A percentile compares a stretch with the other conserved stretches of the same genome.
Conservation (phyloP, 2,113 vertebrate genomes). For the Tyrannus savana region DNA sequence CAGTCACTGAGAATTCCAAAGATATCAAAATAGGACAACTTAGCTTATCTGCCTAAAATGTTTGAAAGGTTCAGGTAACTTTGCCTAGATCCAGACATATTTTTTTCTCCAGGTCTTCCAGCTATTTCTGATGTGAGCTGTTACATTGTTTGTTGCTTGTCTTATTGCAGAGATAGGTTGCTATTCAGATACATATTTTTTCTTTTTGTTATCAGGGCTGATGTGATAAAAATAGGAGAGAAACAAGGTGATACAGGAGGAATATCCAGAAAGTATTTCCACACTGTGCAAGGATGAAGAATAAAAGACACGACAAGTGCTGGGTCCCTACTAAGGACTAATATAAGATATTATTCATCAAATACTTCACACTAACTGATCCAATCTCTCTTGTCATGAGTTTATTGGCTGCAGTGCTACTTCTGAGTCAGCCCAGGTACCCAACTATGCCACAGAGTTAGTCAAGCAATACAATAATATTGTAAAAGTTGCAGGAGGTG, state of each 20-base stretch:
- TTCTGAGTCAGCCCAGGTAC: background rate
- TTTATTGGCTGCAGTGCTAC: background rate
- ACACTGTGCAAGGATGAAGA: background rate
- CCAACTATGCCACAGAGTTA: background rate
- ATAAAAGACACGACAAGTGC: background rate
- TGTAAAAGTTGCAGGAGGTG: slow-evolving; percentile 33
- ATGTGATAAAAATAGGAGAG: background rate
- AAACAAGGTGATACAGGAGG: background rate
- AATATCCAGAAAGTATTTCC: background rate
- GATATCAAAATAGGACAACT: background rate
- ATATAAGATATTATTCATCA: background rate
- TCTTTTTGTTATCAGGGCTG: background rate
- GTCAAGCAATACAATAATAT: background rate
- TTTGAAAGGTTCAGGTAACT: background rate
- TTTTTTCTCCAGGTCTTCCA: background rate
- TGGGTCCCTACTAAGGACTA: background rate
- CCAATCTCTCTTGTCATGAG: background rate
- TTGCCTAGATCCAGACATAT: background rate
- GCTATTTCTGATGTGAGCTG: background rate
- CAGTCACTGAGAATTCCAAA: background rate
- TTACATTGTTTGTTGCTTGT: background rate
- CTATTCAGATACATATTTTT: background rate
- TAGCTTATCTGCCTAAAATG: background rate
- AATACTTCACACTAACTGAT: background rate
- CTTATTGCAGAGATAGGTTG: background rate